These are phyloP conservation scores for Microchrysa polita DNA, from an alignment of 2,888 invertebrate genomes.

Conservation along the genomic window DNA sequence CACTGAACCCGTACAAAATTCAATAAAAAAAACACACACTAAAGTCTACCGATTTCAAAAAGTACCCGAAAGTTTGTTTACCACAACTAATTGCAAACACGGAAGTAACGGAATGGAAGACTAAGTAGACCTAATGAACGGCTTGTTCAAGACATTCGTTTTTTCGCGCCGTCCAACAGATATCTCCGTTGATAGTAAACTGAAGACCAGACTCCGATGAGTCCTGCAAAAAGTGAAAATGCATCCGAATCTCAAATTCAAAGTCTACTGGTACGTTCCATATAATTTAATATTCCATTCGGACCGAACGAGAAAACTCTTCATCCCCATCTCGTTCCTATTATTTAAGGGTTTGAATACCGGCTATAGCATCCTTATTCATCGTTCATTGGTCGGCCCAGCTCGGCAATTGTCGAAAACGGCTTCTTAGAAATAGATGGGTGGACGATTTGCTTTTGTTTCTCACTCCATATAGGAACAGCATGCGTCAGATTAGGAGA, in stretches of 20 bases:
- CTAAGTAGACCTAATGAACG: background rate
- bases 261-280: constrained; percentile 23
- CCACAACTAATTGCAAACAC: background rate
- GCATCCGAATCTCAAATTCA: constrained; percentile 30
- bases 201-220: constrained; percentile 52
- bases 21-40: background rate
- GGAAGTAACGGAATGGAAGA: constrained; percentile 1
- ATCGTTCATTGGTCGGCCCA: constrained; percentile 25
- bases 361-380: background rate
- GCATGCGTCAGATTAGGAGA: constrained; percentile 47
- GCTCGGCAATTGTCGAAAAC: constrained; percentile 34
- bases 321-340: constrained; percentile 13
- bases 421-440: constrained; percentile 23
- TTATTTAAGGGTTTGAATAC: background rate
- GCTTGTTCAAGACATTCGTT: constrained; percentile 50
- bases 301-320: constrained; percentile 14
- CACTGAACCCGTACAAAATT: background rate
- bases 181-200: constrained; percentile 58
- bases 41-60: background rate
- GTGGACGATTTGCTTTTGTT: constrained; percentile 42
- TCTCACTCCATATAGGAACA: constrained; percentile 37
- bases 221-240: constrained; percentile 47
- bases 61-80: constrained; percentile 1
- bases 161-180: constrained; percentile 56
- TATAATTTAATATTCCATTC: constrained; percentile 26